These are phyloP conservation scores for Philaethria dido DNA, from an alignment of 2,888 invertebrate species.

Conservation along the genomic window DNA sequence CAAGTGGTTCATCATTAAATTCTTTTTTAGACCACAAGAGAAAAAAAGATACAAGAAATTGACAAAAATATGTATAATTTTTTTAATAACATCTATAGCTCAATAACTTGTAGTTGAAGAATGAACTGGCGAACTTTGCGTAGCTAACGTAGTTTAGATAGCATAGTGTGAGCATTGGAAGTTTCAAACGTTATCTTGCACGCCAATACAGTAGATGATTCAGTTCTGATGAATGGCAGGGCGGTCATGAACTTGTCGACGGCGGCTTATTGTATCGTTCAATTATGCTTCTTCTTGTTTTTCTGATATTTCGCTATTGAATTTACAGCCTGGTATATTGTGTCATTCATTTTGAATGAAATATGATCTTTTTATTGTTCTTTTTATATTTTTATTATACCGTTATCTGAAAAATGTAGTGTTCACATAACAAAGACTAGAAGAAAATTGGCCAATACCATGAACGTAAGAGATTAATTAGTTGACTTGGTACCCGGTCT, in stretches of 20 bases:
- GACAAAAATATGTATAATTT: too few species aligned
- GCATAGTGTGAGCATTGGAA: constrained; percentile 13
- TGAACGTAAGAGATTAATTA: constrained; percentile 55
- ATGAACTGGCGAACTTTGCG: not conserved
- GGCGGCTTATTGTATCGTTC: constrained; percentile 61
- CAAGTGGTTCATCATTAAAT: not conserved
- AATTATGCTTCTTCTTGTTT: constrained; percentile 59
- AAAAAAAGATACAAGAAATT: too few species aligned
- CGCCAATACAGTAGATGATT: constrained; percentile 46
- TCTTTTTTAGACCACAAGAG: too few species aligned
- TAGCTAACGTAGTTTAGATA: not conserved
- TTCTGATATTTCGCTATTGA: constrained; percentile 39
- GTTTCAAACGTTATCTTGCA: constrained; percentile 27
- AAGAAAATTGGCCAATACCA: constrained; percentile 21
- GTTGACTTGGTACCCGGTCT: constrained; percentile 55
- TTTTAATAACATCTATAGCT: not conserved
- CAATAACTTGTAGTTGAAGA: not conserved
- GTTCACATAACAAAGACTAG: not conserved
- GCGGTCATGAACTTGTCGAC: constrained; percentile 59
- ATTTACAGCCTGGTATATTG: constrained; percentile 15
- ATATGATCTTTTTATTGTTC: not conserved
- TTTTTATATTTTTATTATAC: not conserved
- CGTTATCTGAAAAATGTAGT: not conserved
- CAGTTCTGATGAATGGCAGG: constrained; percentile 54
- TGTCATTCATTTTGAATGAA: not conserved